Base-by-base conservation (phyloP, 2,797 vertebrate species). In the Smutsia temminckii region DNA sequence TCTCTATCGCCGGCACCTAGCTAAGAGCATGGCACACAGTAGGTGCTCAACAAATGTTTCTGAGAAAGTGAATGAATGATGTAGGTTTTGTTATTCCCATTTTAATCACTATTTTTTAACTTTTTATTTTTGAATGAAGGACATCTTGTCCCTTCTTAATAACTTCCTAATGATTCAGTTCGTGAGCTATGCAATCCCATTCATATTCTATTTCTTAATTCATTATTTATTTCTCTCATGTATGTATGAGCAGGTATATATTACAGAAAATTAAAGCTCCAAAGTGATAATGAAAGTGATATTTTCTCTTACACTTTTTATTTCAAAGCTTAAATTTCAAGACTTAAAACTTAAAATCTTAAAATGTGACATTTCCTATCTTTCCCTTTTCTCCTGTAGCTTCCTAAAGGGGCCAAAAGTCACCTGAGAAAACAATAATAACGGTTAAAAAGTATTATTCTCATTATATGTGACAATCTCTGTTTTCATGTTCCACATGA, bases 181-280 rank as follows among this genome's bases (percentile, higher is more conserved):
- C 91, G 69, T 94, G 59, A 96, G 84, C 89, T 95, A 85, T 84
- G 77, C 0, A 17, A 93, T 89, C 32, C 66, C 71, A 96, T 89
- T 97, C 66, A 83, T 85, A 94, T 92, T 93, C 55, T 91, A 91
- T 91, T 94, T 96, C 89, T 96, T 92, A 84, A 86, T 93, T 91
- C 16, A 79, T 96, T 96, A 93, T 93, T 96, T 93, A 93, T 91
- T 91, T 86, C 71, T 90, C 66, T 96, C 53, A 77, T 86, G 46
- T 83, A 72, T 80, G 34, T 93, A 86, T 86, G 53, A 93, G 40
- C 13, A 80, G 51, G 89, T 94, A 95, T 74, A 75, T 96, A 83
- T 86, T 64, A 88, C 23, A 94, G 37, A 95, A 93, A 96, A 94
- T 89, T 84, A 91, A 96, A 96, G 42, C 4, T 80, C 16, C 32